A percentile compares a stretch with the other conserved stretches of the same genome.
phyloP scores from a whole-genome alignment of 2,888 invertebrate genomes.

The Pyrgus malvae region DNA sequence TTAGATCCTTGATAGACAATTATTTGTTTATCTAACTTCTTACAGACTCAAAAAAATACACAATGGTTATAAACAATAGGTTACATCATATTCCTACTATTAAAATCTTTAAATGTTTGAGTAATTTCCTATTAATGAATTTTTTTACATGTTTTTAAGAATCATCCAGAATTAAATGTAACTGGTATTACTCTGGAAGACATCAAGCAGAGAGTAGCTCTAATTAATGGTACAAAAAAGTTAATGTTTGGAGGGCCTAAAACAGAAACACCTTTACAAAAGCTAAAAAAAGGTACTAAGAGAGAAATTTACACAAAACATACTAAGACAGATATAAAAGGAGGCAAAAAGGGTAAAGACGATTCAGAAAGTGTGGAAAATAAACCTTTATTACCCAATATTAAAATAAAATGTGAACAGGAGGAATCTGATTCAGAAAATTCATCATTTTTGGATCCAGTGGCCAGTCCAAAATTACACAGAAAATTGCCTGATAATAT shows the following conservation, averaged over 20 bases:
- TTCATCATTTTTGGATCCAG: constrained; percentile 69
- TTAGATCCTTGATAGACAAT: no score
- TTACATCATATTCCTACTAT: no score
- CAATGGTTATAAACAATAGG: no score
- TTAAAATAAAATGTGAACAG: constrained; percentile 70
- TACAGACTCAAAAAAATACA: no score
- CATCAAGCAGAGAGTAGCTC: constrained; percentile 77
- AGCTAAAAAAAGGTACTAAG: constrained; percentile 58
- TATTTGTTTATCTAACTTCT: no score
- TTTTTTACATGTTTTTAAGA: constrained; percentile 59
- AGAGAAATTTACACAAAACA: constrained; percentile 55
- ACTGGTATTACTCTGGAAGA: constrained; percentile 87
- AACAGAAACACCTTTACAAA: constrained; percentile 55
- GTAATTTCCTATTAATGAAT: no score
- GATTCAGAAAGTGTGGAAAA: constrained; percentile 58
- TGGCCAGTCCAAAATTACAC: constrained; percentile 65
- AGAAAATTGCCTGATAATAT: constrained; percentile 59
- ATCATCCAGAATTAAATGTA: constrained; percentile 89
- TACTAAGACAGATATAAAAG: constrained; percentile 46
- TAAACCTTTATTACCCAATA: constrained; percentile 64
- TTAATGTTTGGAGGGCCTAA: constrained; percentile 73
- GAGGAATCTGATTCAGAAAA: constrained; percentile 76
- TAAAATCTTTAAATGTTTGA: no score
- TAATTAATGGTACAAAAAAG: constrained; percentile 55
- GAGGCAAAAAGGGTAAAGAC: constrained; percentile 61